A percentile compares a stretch with the other conserved stretches of the same genome.
Evolutionary conservation across 2,888 invertebrate species (phyloP).

Genomic region (Nomada ferruginata): DNA sequence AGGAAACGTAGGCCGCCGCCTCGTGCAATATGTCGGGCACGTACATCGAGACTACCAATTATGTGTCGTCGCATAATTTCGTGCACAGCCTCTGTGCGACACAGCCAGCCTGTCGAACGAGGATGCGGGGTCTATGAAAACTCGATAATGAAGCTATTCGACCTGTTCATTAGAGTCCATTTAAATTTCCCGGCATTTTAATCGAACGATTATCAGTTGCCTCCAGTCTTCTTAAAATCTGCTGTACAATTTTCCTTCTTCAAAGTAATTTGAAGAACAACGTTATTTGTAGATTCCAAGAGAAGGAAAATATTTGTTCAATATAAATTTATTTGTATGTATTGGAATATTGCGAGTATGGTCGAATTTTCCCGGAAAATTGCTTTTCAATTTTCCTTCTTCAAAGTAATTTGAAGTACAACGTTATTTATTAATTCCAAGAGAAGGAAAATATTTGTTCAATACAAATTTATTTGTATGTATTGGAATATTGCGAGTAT

Average conservation of each 20-base stretch:
- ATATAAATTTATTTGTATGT: no score
- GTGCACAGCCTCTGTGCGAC: neutral
- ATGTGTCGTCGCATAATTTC: conserved; percentile 44
- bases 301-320: no score
- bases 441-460: no score
- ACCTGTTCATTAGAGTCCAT: neutral
- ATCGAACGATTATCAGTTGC: neutral
- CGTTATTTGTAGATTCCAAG: no score
- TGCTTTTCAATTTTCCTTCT: neutral
- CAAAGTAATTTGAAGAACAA: no score
- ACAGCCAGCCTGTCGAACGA: neutral
- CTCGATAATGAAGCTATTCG: conserved; percentile 14
- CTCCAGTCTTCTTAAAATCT: no score
- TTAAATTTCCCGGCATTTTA: neutral
- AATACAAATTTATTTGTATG: no score
- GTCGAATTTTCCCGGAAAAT: neutral
- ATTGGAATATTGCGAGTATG: neutral
- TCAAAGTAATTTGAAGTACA: no score
- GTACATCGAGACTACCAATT: conserved; percentile 3
- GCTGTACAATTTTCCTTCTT: no score
- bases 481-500: neutral
- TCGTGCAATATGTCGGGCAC: conserved; percentile 22
- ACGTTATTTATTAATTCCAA: no score
- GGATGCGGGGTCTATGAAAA: conserved; percentile 10
- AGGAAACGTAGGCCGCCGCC: neutral